Conservation (phyloP, 1,140 invertebrate genomes). For the Battus philenor region DNA sequence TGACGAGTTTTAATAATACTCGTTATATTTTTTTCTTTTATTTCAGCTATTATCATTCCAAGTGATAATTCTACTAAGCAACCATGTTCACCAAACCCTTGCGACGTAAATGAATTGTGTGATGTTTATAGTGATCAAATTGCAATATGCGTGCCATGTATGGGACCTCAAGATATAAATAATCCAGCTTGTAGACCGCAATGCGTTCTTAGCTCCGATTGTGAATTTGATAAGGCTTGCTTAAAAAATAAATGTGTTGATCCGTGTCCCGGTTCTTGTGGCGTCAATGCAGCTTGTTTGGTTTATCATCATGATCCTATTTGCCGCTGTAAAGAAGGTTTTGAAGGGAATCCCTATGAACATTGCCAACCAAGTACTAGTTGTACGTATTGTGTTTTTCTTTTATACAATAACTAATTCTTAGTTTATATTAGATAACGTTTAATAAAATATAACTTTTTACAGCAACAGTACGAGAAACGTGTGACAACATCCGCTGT, state of each 20-base stretch:
- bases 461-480: conserved; percentile 74
- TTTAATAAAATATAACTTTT: conserved; percentile 28
- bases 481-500: conserved; percentile 83
- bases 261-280: conserved; percentile 89
- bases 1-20: too few species aligned
- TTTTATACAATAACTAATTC: conserved; percentile 3
- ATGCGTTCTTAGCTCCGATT: conserved; percentile 86
- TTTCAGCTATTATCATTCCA: conserved; percentile 72
- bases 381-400: conserved; percentile 39
- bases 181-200: conserved; percentile 85
- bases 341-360: conserved; percentile 89
- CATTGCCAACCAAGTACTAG: conserved; percentile 78
- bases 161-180: conserved; percentile 79
- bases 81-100: conserved; percentile 86
- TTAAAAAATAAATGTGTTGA: conserved; percentile 85
- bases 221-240: conserved; percentile 86
- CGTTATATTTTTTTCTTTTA: too few species aligned
- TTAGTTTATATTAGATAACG: neutral
- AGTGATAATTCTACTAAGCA: conserved; percentile 77
- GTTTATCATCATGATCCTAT: conserved; percentile 86
- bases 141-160: conserved; percentile 88
- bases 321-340: conserved; percentile 83
- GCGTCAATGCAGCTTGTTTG: conserved; percentile 85
- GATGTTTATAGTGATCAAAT: conserved; percentile 82
- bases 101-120: conserved; percentile 82